A percentile compares a stretch with the other conserved stretches of the same genome.
Conservation (phyloP, 2,797 vertebrate species). For the Protosalanx chinensis region DNA sequence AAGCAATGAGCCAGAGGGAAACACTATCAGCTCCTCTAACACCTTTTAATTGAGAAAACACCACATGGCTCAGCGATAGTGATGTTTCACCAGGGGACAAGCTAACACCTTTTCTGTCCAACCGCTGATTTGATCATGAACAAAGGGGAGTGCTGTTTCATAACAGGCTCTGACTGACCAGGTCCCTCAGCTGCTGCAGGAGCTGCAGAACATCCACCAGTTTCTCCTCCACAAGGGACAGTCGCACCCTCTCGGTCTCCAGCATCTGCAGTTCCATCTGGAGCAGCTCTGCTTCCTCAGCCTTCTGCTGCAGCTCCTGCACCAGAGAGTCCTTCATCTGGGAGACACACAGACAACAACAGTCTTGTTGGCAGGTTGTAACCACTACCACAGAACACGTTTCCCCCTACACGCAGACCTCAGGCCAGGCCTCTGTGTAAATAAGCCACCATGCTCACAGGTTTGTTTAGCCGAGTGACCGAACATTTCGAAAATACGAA, state of each 20-base stretch:
- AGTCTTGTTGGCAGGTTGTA: too few species aligned
- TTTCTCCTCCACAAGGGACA: slow-evolving; percentile 85
- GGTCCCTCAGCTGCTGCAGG: slow-evolving; percentile 83
- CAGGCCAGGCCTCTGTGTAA: slow-evolving; percentile 43
- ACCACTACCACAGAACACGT: background rate
- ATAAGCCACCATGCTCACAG: slow-evolving; percentile 53
- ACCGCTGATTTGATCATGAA: background rate
- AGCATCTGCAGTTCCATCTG: slow-evolving; percentile 89
- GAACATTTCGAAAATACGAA: slow-evolving; percentile 3
- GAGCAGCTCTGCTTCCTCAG: slow-evolving; percentile 78
- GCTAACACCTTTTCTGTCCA: background rate
- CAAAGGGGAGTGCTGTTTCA: background rate
- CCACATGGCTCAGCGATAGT: background rate
- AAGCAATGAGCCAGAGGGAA: background rate
- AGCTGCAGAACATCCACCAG: slow-evolving; percentile 88
- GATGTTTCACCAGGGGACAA: background rate
- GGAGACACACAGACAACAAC: slow-evolving; percentile 22
- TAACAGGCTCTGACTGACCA: slow-evolving; percentile 71
- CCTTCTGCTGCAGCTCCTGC: slow-evolving; percentile 80
- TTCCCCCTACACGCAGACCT: background rate
- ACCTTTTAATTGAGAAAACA: background rate
- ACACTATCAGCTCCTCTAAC: background rate
- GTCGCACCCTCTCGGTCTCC: slow-evolving; percentile 86
- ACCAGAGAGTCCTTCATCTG: slow-evolving; percentile 78
- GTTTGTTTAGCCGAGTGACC: slow-evolving; percentile 45